Evolutionary conservation across 2,888 invertebrate genomes (phyloP), one percentile per base, ranked within the genome.

Genomic region (Tineola bisselliella): DNA sequence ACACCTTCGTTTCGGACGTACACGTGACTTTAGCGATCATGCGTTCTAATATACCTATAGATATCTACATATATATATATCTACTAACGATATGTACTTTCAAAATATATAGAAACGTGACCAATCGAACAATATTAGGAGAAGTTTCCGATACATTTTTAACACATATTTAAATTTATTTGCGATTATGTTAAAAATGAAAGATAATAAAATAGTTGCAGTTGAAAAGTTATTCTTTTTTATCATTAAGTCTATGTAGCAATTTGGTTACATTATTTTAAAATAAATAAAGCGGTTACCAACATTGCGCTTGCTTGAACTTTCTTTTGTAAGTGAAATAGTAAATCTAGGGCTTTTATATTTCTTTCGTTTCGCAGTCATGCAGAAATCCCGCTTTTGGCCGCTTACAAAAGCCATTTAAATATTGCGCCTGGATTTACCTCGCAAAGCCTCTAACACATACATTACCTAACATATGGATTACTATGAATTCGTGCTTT

Each of bases 401-500:
- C 70, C 67, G 69, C 70, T 75, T 71, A 77, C 76, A 72, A 81
- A 81, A 78, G 75, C 79, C 75, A 76, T 79, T 83, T 79, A 81
- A 84, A 82, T 84, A 81, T 82, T 78, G 76, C 76, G 74, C 69
- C 72, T 72, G 76, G 77, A 78, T 81, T 81, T 81, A 76, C 76
- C 73, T 71, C 70, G 70, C 70, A 76, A 80, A 80, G 74, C 77
- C 72, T 66, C 70, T 74, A 74, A 73, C 73, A 73, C 74, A 75
- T 70, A 74, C 75, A 57, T 61, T 74, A 73, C 73, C 70, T 70
- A 69, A 71, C 70, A 75, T 69, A 70, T 69, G 52, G 69, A 58
- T 58, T 58, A 58, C 58, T 31, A 33, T 33, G 58, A 25, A 56
- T 33, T 6, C 15, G 17, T 33, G 58, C 18, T 56, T 31, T 58